Evolutionary conservation across 2,797 vertebrate species (phyloP).

Genomic region (Lagorchestes hirsutus): DNA sequence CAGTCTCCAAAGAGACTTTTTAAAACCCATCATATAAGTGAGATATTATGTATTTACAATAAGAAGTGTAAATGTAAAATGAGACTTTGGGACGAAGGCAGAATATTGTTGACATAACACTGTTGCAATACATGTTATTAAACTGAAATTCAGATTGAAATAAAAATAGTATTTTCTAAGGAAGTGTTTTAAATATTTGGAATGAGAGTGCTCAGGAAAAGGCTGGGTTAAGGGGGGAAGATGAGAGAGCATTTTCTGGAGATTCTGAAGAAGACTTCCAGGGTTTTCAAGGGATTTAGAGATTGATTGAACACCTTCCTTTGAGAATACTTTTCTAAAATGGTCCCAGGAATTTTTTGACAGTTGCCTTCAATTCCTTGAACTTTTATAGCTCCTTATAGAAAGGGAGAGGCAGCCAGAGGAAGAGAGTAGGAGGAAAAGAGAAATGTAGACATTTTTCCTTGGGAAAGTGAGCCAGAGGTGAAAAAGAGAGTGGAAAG

Average conservation of each 20-base stretch:
- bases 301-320: constrained; percentile 1
- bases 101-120: neutral
- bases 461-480: neutral
- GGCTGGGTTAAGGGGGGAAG: neutral
- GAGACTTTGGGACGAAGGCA: neutral
- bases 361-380: neutral
- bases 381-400: neutral
- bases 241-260: neutral
- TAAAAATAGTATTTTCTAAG: neutral
- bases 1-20: neutral
- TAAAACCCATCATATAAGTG: neutral
- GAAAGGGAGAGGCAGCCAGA: neutral
- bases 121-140: neutral
- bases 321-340: neutral
- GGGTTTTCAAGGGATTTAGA: neutral
- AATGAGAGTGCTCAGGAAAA: neutral
- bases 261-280: neutral
- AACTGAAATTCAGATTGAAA: neutral
- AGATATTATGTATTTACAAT: neutral
- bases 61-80: neutral
- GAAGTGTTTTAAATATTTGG: neutral
- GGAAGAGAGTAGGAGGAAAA: neutral
- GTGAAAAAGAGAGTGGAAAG: neutral
- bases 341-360: constrained; percentile 10
- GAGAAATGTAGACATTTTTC: neutral